These are phyloP conservation scores for Sitta carolinensis DNA, from an alignment of 2,797 vertebrate genomes.

Conservation along the genomic window DNA sequence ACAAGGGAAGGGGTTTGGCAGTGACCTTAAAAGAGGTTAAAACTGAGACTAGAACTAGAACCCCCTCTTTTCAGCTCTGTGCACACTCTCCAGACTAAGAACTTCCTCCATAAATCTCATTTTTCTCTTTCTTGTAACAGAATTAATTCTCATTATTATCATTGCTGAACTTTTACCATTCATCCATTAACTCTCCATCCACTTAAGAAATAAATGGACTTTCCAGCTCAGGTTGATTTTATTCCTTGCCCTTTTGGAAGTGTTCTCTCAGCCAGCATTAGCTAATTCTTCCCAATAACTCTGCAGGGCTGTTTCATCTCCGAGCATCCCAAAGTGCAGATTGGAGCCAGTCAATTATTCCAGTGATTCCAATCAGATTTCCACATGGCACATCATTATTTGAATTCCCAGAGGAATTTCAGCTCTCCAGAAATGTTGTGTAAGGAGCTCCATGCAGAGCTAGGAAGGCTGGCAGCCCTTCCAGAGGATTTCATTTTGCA, in stretches of 20 bases:
- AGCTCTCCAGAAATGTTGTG: neutral
- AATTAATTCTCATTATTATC: neutral
- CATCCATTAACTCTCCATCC: conserved; percentile 3
- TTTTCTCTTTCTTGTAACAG: neutral
- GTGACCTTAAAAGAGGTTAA: neutral
- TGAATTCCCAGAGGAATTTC: neutral
- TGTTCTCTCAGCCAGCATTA: conserved; percentile 11
- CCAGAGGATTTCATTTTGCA: neutral
- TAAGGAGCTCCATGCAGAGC: neutral
- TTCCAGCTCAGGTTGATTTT: conserved; percentile 27
- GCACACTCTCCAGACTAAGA: neutral
- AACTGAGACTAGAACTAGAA: neutral
- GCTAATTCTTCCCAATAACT: conserved; percentile 14
- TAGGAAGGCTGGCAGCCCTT: neutral
- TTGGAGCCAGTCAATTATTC: neutral
- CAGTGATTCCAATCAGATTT: neutral
- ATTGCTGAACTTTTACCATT: neutral
- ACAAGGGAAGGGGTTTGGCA: neutral
- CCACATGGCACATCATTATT: neutral
- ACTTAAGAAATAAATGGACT: conserved; percentile 32
- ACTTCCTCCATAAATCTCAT: neutral
- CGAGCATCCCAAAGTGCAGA: neutral
- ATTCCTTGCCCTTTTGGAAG: conserved; percentile 14
- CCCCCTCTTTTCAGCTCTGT: neutral
- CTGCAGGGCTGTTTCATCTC: neutral